Evolutionary conservation across 2,797 vertebrate species (phyloP).

Genomic region (Eurystomus glaucurus): DNA sequence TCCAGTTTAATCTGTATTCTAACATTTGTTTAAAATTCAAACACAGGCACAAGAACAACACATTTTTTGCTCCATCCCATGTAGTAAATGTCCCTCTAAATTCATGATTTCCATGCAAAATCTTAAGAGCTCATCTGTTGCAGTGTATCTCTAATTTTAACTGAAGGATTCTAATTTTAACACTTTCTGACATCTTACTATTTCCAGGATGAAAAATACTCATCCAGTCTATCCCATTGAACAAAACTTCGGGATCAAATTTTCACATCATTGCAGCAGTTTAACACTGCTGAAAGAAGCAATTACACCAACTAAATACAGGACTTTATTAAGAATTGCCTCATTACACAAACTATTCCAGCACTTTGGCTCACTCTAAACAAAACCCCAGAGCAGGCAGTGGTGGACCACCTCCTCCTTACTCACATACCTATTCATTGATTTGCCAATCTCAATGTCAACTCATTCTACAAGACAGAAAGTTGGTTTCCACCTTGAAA

Average conservation of each 20-base stretch:
- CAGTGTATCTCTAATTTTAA: background rate
- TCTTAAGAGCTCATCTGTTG: background rate
- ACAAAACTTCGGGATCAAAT: background rate
- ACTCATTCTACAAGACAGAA: background rate
- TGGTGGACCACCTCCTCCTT: background rate
- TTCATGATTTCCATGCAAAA: background rate
- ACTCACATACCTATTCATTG: background rate
- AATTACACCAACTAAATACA: background rate
- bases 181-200: too few species aligned
- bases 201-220: background rate
- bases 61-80: background rate
- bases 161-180: background rate
- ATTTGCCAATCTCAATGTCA: background rate
- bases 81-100: background rate
- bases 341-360: background rate
- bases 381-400: background rate
- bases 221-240: background rate
- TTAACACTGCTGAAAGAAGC: background rate
- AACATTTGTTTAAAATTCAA: background rate
- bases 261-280: background rate
- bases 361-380: background rate
- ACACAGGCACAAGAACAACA: background rate
- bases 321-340: background rate
- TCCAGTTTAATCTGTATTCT: background rate
- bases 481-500: slow-evolving; percentile 12